Conservation (phyloP, 2,888 invertebrate genomes). For the Congeria kusceri region DNA sequence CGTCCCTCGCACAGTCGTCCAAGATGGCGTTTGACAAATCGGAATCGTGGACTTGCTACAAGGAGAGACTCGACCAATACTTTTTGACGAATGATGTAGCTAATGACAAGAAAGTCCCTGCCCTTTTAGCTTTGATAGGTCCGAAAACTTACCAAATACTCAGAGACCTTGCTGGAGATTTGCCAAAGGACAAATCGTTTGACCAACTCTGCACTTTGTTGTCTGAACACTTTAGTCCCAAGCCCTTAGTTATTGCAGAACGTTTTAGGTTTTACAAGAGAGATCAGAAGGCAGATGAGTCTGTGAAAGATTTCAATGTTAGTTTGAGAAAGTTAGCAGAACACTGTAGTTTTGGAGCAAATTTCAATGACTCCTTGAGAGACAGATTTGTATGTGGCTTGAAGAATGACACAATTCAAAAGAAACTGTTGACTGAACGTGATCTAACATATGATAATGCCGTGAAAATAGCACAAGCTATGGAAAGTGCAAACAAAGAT, state of each 20-base stretch:
- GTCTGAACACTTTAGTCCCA: conserved; percentile 49
- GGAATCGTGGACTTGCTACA: too few species aligned
- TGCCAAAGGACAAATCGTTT: conserved; percentile 47
- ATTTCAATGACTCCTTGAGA: conserved; percentile 46
- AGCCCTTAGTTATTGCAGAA: conserved; percentile 51
- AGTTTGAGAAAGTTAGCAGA: conserved; percentile 31
- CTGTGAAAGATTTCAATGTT: conserved; percentile 37
- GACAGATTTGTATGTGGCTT: conserved; percentile 62
- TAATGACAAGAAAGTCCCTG: too few species aligned
- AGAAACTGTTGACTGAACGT: conserved; percentile 38
- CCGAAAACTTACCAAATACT: conserved; percentile 37
- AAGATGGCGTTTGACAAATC: too few species aligned
- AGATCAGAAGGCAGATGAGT: conserved; percentile 48
- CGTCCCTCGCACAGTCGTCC: too few species aligned
- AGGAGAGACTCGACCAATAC: too few species aligned
- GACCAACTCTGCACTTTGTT: conserved; percentile 34
- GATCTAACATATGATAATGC: conserved; percentile 50
- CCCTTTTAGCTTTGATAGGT: conserved; percentile 52
- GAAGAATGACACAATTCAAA: conserved; percentile 43
- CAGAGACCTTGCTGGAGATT: conserved; percentile 36
- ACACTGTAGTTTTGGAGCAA: conserved; percentile 58
- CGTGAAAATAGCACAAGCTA: conserved; percentile 35
- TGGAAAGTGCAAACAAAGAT: conserved; percentile 52
- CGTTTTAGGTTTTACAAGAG: conserved; percentile 54
- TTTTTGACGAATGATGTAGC: too few species aligned